Evolutionary conservation across 2,888 invertebrate species (phyloP).

Genomic region (Trileptium ribeirensis): DNA sequence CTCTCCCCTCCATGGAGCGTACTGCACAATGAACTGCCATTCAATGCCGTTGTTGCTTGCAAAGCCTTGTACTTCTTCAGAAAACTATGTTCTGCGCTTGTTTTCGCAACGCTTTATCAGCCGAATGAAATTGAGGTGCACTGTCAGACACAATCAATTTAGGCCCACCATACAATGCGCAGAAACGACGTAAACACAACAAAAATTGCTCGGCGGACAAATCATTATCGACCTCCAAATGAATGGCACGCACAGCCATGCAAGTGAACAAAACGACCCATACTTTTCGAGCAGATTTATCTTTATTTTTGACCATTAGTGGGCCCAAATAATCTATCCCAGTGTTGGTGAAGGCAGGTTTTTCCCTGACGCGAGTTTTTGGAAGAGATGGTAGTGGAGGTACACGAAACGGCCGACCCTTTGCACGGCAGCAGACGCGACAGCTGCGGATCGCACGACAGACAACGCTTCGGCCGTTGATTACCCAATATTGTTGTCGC

Average conservation of each 20-base stretch:
- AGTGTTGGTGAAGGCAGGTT: not conserved
- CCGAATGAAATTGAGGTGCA: conserved; percentile 51
- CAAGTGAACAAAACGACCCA: conserved; percentile 24
- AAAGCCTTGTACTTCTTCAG: not conserved
- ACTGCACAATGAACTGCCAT: conserved; percentile 51
- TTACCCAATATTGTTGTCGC: conserved; percentile 5
- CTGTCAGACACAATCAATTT: conserved; percentile 50
- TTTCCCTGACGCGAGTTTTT: not conserved
- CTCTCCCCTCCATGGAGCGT: conserved; percentile 54
- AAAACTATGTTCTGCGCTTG: conserved; percentile 16
- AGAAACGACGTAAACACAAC: conserved; percentile 45
- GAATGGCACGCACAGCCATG: conserved; percentile 18
- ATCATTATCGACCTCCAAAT: conserved; percentile 37
- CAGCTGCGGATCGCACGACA: not conserved
- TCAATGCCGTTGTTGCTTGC: conserved; percentile 29
- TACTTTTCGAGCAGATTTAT: conserved; percentile 33
- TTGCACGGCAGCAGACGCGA: not conserved
- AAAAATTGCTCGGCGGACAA: conserved; percentile 47
- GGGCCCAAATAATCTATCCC: conserved; percentile 13
- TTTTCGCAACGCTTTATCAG: conserved; percentile 43
- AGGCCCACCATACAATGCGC: conserved; percentile 46
- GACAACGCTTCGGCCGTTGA: not conserved
- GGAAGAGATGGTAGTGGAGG: not conserved
- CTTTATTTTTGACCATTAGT: conserved; percentile 22
- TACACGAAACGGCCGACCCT: not conserved